Evolutionary conservation across 1,140 invertebrate genomes (phyloP).

Genomic region (Calycopis cecrops): DNA sequence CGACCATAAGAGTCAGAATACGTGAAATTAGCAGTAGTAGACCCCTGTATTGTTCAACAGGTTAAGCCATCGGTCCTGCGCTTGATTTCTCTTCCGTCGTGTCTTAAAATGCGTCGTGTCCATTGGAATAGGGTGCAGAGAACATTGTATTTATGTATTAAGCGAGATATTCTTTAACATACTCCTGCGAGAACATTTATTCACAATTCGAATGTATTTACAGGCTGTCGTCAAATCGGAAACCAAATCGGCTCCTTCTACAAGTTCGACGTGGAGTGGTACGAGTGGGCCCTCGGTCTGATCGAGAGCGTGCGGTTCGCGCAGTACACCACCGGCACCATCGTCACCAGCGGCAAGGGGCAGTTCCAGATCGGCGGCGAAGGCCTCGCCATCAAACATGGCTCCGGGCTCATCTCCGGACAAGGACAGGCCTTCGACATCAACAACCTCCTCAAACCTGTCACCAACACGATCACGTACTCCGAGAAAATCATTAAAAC

Average conservation of each 20-base stretch:
- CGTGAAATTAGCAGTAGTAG: too few relatives aligned
- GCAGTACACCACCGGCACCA: slow-evolving; percentile 34
- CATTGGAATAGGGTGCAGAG: too few relatives aligned
- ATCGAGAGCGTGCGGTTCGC: slow-evolving; percentile 54
- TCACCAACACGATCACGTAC: slow-evolving; percentile 30
- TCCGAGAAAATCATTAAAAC: slow-evolving; percentile 55
- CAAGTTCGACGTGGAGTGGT: slow-evolving; percentile 71
- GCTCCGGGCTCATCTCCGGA: slow-evolving; percentile 17
- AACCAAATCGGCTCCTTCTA: slow-evolving; percentile 70
- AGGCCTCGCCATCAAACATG: slow-evolving; percentile 22
- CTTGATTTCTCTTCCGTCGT: too few relatives aligned
- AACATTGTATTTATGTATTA: too few relatives aligned
- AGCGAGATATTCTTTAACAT: too few relatives aligned
- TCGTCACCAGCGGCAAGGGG: slow-evolving; percentile 28
- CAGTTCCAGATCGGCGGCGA: slow-evolving; percentile 28
- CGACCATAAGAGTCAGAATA: too few relatives aligned
- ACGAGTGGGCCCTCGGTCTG: slow-evolving; percentile 64
- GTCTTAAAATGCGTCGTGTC: too few relatives aligned
- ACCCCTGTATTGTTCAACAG: too few relatives aligned
- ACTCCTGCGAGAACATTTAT: too few relatives aligned
- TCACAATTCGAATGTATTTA: slow-evolving; percentile 17
- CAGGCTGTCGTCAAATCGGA: slow-evolving; percentile 61
- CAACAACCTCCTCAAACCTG: slow-evolving; percentile 4
- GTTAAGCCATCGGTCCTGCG: too few relatives aligned
- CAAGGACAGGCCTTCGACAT: slow-evolving; percentile 20